Evolutionary conservation across 1,140 invertebrate genomes (phyloP), one percentile per base, ranked within the genome.

Genomic region (Magallana angulata): DNA sequence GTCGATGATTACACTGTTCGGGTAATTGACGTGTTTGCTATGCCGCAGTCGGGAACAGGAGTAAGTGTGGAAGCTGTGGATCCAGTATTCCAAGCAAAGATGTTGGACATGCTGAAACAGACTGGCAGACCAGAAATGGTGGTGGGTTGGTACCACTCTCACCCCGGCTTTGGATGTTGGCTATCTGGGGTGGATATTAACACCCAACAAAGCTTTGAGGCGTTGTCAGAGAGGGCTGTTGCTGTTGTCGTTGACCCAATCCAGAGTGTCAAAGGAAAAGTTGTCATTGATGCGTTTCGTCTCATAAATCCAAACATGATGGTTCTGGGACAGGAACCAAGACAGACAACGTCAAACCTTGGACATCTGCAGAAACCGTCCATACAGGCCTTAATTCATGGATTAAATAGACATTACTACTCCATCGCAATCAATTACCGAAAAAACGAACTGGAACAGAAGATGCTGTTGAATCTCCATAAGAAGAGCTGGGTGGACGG

Each of bases 401-500:
- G 99, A 30, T 95, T 99, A 2, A 99, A 99, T 94, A 96, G 99
- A 90, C 99, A 99, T 95, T 99, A 99, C 94, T 99, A 99, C 94
- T 99, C 98, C 36, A 99, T 99, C 93, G 98, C 98, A 94, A 99
- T 99, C 93, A 99, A 99, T 95, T 99, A 99, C 95, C 96, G 98
- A 86, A 99, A 99, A 95, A 99, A 99, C 96, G 98, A 99, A 95
- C 95, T 99, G 82, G 99, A 99, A 95, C 99, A 99, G 94, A 99
- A 96, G 96, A 99, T 99, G 99, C 95, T 99, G 62, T 95, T 99
- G 57, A 99, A 99, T 96, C 95, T 99, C 80, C 98, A 99, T 94
- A 99, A 99, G 95, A 99, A 99, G 95, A 99, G 98, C 1, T 99
- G 99, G 99, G 99, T 99, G 96, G 99, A 99, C 95, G 99, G 99